phyloP scores from a whole-genome alignment of 2,888 invertebrate species.

The Latrodectus elegans region DNA sequence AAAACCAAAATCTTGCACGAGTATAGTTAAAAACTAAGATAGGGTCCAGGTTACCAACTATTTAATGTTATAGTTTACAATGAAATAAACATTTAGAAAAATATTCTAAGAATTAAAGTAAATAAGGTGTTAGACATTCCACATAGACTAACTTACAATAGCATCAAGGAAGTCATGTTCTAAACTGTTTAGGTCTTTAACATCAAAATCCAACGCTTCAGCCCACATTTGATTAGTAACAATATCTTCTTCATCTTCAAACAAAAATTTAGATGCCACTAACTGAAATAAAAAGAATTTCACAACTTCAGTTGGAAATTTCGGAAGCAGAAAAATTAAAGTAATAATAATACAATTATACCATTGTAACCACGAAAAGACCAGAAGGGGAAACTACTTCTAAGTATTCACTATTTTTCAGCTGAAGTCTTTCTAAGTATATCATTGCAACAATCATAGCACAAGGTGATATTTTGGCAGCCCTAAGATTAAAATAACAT shows the following conservation, averaged over 20 bases:
- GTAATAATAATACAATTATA: constrained; percentile 75
- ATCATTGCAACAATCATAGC: constrained; percentile 93
- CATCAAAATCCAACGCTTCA: constrained; percentile 84
- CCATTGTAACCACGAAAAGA: constrained; percentile 94
- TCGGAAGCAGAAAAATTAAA: not conserved
- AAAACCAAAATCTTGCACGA: no score
- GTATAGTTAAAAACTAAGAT: no score
- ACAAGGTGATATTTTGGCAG: constrained; percentile 91
- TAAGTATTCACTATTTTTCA: constrained; percentile 87
- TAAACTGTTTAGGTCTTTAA: constrained; percentile 84
- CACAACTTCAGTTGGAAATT: not conserved
- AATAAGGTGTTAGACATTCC: no score
- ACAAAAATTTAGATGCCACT: constrained; percentile 96
- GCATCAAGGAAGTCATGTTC: constrained; percentile 92
- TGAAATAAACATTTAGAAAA: no score
- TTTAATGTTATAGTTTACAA: no score
- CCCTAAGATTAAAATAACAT: constrained; percentile 78
- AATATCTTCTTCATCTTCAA: constrained; percentile 93
- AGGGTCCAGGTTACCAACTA: no score
- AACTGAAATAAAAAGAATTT: constrained; percentile 79
- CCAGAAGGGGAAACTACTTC: constrained; percentile 89
- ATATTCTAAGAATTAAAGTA: no score
- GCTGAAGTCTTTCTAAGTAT: constrained; percentile 91
- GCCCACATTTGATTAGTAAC: constrained; percentile 96
- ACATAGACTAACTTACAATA: constrained; percentile 78